Evolutionary conservation across 2,113 vertebrate species (phyloP), one percentile per base, ranked within the genome.

Genomic region (Progne subis): DNA sequence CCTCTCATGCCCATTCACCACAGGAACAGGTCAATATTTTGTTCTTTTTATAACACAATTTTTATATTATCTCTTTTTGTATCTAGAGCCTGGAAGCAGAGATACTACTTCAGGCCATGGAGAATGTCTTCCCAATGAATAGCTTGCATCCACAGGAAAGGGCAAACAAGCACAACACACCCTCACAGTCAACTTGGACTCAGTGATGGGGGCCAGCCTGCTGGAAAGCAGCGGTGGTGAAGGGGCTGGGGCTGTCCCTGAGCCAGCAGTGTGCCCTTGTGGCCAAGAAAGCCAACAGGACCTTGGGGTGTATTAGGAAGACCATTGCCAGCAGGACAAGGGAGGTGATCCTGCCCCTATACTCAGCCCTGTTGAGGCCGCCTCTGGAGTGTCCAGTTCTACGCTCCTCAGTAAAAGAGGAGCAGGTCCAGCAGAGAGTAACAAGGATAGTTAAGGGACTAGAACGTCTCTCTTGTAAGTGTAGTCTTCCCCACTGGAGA

Each of bases 1-100:
- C 44, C 1, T 0, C 79, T 91, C 82, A 92, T 8, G 0, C 43
- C 64, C 71, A 21, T 71, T 94, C 80, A 79, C 94, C 91, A 85
- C 57, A 92, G 96, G 75, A 94, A 95, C 70, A 65, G 78, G 86
- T 87, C 90, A 95, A 90, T 95, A 93, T 96, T 92, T 94, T 56
- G 21, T 69, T 91, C 93, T 82, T 96, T 95, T 94, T 94, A 95
- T 95, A 93, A 78, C 19, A 28, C 21, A 8, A 64, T 81, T 94
- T 84, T 95, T 79, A 74, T 95, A 61, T 76, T 20, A 32, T 49
- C 3, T 64, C 59, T 70, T 91, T 88, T 83, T 88, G 37, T 49
- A 49, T 82, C 50, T 74, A n/a, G 19, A 47, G 24, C 44, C 32
- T 31, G 47, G 55, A 77, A 47, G 86, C 34, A 90, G 81, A 74